Base-by-base conservation (phyloP, 2,113 vertebrate genomes). In the Sialia sialis region DNA sequence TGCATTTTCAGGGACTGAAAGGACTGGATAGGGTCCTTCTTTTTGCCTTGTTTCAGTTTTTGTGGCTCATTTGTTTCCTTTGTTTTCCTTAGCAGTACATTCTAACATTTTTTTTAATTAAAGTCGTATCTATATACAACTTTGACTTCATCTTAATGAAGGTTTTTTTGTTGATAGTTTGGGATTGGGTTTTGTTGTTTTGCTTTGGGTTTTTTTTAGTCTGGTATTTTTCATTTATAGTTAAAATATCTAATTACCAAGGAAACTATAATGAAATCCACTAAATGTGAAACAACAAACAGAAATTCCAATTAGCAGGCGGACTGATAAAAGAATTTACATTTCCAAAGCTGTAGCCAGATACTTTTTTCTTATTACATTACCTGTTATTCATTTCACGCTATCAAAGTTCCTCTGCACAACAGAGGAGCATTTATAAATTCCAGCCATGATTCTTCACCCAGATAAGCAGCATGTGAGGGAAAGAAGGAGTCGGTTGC, bases 241-340 rank as follows among this genome's bases (percentile, higher is more conserved):
- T 81, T 94, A 94, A 95, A 96, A 91, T 96, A 93, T 91, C 89
- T 96, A 96, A 97, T 96, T 96, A 95, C 94, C 77, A 85, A 84
- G 90, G 92, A 94, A 97, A 94, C 92, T 74, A 94, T 93, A 96
- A 96, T 94, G 92, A 94, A 97, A 94, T 95, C 84, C 78, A 86
- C 77, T 87, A 91, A 96, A 93, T 91, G 88, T 86, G 92, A 91
- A 96, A 88, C 81, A 96, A 96, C 92, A 96, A 96, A 94, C 75
- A 93, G 92, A 86, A 90, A 92, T 94, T 96, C 92, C 92, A 97
- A 96, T 97, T 97, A 97, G 91, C 90, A 76, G 29, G 30, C 59
- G 49, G 58, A 77, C 90, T 94, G 96, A 97, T 97, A 96, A 94
- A 97, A 94, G 84, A 96, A 95, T 95, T 96, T 95, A 96, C 84